Percentiles rank a stretch among this genome's conserved stretches.
Evolutionary conservation across 2,113 vertebrate genomes (phyloP).

Genomic region (Gymnorhina tibicen): DNA sequence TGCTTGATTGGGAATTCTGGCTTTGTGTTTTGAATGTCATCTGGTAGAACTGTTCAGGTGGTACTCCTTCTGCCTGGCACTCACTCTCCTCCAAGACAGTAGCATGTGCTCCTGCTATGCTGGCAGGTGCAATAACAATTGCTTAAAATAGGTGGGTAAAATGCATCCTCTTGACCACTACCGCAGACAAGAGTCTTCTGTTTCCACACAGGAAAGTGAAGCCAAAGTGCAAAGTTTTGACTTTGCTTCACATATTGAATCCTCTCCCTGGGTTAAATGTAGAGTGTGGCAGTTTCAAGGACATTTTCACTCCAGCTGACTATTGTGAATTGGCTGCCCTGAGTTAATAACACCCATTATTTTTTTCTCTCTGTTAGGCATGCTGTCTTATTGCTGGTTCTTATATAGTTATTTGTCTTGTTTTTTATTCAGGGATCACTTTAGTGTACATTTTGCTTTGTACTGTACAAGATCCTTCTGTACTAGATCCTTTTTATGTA

Average conservation of each 20-base stretch:
- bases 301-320: not conserved
- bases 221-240: not conserved
- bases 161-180: accelerated
- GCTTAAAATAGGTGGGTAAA: not conserved
- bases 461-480: not conserved
- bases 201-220: not conserved
- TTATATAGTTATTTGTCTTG: not conserved
- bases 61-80: not conserved
- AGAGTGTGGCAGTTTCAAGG: not conserved
- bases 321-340: not conserved
- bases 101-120: not conserved
- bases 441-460: not conserved
- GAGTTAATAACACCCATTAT: not conserved
- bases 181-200: not conserved
- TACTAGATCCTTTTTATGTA: not conserved
- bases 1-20: not conserved
- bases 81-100: not conserved
- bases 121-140: not conserved
- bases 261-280: not conserved
- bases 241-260: not conserved
- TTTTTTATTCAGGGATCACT: not conserved
- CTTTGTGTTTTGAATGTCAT: not conserved
- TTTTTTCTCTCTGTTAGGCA: not conserved
- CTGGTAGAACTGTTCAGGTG: not conserved
- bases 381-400: not conserved